Conservation (phyloP, 2,113 vertebrate genomes). For the Irena cyanogastra region DNA sequence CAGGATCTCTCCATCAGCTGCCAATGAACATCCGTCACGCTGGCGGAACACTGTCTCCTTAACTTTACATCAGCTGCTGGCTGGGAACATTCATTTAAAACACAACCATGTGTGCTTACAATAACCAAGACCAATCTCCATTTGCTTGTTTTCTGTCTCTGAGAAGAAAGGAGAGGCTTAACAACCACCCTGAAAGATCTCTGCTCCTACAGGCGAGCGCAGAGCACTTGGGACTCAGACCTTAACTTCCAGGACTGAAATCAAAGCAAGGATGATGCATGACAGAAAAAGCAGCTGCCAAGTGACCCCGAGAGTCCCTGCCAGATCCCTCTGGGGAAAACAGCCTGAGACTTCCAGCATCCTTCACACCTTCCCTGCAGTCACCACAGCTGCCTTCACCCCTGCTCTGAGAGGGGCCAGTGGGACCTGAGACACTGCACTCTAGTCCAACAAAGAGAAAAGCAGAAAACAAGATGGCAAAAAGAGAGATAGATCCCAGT, state of each 20-base stretch:
- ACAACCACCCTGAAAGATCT: neutral
- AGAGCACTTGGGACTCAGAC: neutral
- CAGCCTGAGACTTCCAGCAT: neutral
- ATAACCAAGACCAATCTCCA: neutral
- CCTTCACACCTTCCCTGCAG: neutral
- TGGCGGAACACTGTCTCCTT: neutral
- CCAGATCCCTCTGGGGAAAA: neutral
- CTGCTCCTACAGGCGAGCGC: fast-evolving
- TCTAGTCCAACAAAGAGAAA: neutral
- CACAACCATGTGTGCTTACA: neutral
- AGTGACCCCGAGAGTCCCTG: neutral
- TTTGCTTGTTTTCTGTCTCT: neutral
- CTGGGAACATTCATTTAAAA: neutral
- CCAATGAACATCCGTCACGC: neutral
- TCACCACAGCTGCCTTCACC: neutral
- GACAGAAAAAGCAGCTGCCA: neutral
- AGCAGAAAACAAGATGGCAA: neutral
- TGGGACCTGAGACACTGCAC: neutral
- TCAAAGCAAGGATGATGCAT: neutral
- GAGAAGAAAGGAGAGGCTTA: neutral
- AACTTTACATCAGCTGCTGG: neutral
- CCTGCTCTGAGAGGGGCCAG: neutral
- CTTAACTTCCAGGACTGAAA: neutral
- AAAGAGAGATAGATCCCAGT: neutral
- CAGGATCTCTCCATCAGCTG: neutral